Evolutionary conservation across 2,888 invertebrate species (phyloP).

Genomic region (Drosophila sordidapex): DNA sequence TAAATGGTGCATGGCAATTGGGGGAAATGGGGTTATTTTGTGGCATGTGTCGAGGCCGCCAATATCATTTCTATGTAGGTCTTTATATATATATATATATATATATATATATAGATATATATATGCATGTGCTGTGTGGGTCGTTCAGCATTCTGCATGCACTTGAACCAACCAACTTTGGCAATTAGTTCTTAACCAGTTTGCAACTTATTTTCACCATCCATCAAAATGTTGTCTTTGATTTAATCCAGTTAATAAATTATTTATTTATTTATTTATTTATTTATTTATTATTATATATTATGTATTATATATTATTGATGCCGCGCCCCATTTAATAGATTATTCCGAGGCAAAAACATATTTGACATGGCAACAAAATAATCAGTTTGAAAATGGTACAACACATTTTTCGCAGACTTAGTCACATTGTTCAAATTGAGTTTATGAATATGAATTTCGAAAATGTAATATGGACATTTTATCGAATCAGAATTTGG

Average conservation of each 20-base stretch:
- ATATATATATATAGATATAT: not conserved
- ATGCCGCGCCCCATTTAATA: not conserved
- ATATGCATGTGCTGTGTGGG: constrained; percentile 16
- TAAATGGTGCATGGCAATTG: constrained; percentile 39
- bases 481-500: not conserved
- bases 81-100: constrained; percentile 15
- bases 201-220: not conserved
- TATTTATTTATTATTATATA: not conserved
- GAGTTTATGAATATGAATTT: not conserved
- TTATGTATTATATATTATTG: not conserved
- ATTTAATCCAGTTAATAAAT: not conserved
- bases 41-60: constrained; percentile 54
- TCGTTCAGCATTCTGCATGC: constrained; percentile 12
- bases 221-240: not conserved
- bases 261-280: not conserved
- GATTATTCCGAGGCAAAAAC: not conserved
- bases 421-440: not conserved
- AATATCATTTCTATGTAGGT: constrained; percentile 45
- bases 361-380: not conserved
- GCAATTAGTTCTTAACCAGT: constrained; percentile 1
- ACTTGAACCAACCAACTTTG: constrained; percentile 5
- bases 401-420: not conserved
- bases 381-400: not conserved
- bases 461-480: not conserved
- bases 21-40: constrained; percentile 10